Conservation (phyloP, 2,113 vertebrate species). For the Pedionomus torquatus region DNA sequence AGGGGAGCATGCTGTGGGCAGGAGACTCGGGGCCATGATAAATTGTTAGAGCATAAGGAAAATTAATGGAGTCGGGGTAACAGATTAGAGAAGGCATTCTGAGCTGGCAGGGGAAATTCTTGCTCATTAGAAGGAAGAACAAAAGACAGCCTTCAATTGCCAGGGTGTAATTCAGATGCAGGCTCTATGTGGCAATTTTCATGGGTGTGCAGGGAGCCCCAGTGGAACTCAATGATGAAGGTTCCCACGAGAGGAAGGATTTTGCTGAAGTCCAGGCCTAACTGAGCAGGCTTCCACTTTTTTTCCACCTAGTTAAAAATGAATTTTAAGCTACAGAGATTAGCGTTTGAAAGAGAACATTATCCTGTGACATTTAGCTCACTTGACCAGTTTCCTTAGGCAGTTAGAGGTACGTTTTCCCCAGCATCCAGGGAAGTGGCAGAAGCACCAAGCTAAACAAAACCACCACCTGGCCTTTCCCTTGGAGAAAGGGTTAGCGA, state of each 20-base stretch:
- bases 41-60: not conserved
- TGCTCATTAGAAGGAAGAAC: conserved; percentile 11
- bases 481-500: not conserved
- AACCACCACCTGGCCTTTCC: not conserved
- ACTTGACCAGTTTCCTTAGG: not conserved
- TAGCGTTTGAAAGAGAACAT: not conserved
- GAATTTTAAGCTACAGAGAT: not conserved
- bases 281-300: not conserved
- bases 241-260: not conserved
- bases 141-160: not conserved
- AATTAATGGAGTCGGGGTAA: conserved; percentile 23
- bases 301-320: not conserved
- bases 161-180: conserved; percentile 20
- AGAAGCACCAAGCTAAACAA: not conserved
- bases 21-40: not conserved
- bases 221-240: not conserved
- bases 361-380: not conserved
- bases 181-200: not conserved
- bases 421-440: not conserved
- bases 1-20: not conserved
- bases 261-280: not conserved
- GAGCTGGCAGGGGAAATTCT: not conserved
- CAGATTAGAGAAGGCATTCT: not conserved
- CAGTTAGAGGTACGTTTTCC: not conserved
- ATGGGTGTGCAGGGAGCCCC: not conserved